Percentiles rank a stretch among this genome's conserved stretches.
phyloP scores from a whole-genome alignment of 2,113 vertebrate species.

The Hylia prasina region DNA sequence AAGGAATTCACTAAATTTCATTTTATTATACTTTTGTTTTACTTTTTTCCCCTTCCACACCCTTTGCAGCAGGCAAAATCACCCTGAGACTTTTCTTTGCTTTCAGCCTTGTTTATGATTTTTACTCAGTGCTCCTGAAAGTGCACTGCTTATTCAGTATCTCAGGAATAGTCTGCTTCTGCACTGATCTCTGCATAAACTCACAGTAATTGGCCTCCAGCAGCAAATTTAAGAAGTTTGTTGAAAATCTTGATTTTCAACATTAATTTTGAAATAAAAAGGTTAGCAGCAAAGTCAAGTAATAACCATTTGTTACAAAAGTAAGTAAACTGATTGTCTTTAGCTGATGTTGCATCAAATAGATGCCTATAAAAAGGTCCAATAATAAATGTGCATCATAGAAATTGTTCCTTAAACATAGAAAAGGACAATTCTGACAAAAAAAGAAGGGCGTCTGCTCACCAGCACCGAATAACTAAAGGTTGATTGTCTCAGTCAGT shows the following conservation, averaged over 20 bases:
- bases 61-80: not conserved
- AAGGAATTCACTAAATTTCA: not conserved
- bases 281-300: not conserved
- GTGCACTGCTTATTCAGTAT: not conserved
- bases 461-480: not conserved
- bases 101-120: not conserved
- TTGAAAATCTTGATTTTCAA: not conserved
- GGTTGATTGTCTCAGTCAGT: not conserved
- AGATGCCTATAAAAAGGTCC: not conserved
- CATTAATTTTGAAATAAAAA: not conserved
- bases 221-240: not conserved
- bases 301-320: not conserved
- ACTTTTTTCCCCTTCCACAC: not conserved
- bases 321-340: not conserved
- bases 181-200: not conserved
- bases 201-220: not conserved
- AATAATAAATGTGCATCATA: not conserved
- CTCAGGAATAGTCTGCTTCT: not conserved
- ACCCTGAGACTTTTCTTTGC: not conserved
- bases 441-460: not conserved
- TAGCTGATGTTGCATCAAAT: not conserved
- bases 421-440: not conserved
- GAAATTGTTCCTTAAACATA: not conserved
- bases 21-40: not conserved
- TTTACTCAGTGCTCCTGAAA: not conserved